Conservation (phyloP, 2,888 invertebrate species). For the Hydrotaea diabolus region DNA sequence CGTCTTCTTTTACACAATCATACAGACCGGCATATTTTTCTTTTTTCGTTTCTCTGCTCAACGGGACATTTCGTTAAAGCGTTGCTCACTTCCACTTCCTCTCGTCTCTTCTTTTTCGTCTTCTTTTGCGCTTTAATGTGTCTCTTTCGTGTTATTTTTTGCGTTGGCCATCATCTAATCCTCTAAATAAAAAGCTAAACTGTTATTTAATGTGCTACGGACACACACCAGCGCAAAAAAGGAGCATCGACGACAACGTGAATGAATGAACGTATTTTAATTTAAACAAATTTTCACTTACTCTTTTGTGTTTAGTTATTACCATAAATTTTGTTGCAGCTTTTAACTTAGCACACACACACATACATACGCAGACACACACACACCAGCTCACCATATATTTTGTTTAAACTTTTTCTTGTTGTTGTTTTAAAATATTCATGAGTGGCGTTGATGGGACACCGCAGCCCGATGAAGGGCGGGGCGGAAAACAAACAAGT, state of each 20-base stretch:
- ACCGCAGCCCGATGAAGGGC: background rate
- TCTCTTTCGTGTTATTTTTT: conserved; percentile 11
- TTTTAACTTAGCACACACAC: background rate
- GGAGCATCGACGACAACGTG: too few species aligned
- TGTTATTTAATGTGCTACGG: conserved; percentile 44
- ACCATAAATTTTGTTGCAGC: conserved; percentile 32
- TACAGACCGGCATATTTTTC: background rate
- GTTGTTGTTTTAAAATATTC: conserved; percentile 41
- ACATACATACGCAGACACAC: background rate
- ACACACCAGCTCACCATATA: background rate
- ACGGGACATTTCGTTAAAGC: conserved; percentile 39
- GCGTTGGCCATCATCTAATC: conserved; percentile 22
- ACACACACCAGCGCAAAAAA: background rate
- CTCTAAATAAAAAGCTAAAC: conserved; percentile 33
- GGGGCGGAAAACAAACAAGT: background rate
- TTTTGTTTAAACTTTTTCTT: conserved; percentile 6
- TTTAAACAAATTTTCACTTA: conserved; percentile 54
- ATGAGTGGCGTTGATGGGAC: conserved; percentile 24
- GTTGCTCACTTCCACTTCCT: too few species aligned
- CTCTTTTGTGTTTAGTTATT: conserved; percentile 40
- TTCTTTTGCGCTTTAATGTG: conserved; percentile 19
- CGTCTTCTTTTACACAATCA: conserved; percentile 6
- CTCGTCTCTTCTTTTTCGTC: too few species aligned
- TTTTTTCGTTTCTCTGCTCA: background rate
- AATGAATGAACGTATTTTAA: conserved; percentile 37